Evolutionary conservation across 2,113 vertebrate genomes (phyloP).

Genomic region (Corythornis madagascariensis): DNA sequence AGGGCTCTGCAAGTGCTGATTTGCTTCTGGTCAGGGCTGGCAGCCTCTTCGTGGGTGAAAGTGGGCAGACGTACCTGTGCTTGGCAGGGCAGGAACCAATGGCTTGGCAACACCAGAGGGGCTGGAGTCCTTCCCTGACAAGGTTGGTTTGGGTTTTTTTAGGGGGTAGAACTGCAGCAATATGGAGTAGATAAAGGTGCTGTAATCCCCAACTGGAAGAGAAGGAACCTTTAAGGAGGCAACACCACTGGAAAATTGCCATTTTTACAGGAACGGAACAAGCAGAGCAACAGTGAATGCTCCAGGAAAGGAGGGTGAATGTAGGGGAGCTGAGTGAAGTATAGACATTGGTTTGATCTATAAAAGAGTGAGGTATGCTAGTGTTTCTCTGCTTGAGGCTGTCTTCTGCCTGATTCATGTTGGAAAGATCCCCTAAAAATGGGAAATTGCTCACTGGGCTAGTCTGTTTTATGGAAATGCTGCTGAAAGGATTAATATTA

Average conservation of each 20-base stretch:
- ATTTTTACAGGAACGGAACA: rapidly evolving
- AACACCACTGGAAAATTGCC: rapidly evolving
- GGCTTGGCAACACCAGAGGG: neutral
- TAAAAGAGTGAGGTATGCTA: too few species aligned
- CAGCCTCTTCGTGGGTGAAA: rapidly evolving
- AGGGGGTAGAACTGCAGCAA: neutral
- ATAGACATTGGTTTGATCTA: neutral
- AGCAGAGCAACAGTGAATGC: rapidly evolving
- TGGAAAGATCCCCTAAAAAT: neutral
- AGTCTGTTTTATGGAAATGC: neutral
- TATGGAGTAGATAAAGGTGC: neutral
- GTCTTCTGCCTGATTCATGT: neutral
- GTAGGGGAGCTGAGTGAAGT: rapidly evolving
- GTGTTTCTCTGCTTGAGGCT: neutral
- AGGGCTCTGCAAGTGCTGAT: neutral
- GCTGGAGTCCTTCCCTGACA: neutral
- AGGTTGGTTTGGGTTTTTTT: neutral
- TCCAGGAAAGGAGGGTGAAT: neutral
- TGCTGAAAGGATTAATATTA: neutral
- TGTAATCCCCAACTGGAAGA: rapidly evolving
- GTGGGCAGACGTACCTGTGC: neutral
- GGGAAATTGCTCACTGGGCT: neutral
- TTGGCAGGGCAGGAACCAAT: rapidly evolving
- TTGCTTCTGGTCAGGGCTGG: neutral
- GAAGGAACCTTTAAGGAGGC: neutral